phyloP scores from a whole-genome alignment of 2,888 invertebrate genomes.

The Ptilodon capucinus region DNA sequence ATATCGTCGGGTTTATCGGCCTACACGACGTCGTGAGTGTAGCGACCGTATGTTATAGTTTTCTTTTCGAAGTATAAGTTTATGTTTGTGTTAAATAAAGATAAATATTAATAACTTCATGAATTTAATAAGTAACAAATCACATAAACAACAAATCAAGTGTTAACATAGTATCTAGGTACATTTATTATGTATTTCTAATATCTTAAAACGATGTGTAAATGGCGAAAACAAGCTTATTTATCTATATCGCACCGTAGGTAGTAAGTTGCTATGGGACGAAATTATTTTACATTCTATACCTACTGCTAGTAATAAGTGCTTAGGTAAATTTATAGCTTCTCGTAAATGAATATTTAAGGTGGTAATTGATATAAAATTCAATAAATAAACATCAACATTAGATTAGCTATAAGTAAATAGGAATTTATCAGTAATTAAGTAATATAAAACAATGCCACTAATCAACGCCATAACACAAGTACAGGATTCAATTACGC shows the following conservation, averaged over 20 bases:
- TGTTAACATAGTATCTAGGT: not conserved
- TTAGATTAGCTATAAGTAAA: not conserved
- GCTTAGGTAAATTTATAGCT: not conserved
- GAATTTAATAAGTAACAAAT: not conserved
- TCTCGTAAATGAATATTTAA: not conserved
- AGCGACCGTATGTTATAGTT: slow-evolving; percentile 29
- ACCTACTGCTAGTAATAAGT: not conserved
- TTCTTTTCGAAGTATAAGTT: slow-evolving; percentile 22
- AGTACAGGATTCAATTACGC: not conserved
- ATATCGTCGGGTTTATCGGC: too few species aligned
- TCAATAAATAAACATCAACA: not conserved
- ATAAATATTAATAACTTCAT: not conserved
- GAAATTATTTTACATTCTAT: not conserved
- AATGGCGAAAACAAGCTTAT: not conserved
- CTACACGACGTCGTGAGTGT: too few species aligned
- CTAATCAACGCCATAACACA: not conserved
- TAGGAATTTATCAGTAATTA: not conserved
- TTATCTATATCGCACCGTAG: not conserved
- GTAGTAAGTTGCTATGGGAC: not conserved
- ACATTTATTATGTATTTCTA: too few species aligned
- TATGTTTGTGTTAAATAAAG: not conserved
- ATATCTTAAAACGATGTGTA: not conserved
- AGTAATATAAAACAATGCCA: not conserved
- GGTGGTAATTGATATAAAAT: not conserved
- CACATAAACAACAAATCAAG: not conserved